phyloP scores from a whole-genome alignment of 1,140 invertebrate species.

The Drosophila willistoni region DNA sequence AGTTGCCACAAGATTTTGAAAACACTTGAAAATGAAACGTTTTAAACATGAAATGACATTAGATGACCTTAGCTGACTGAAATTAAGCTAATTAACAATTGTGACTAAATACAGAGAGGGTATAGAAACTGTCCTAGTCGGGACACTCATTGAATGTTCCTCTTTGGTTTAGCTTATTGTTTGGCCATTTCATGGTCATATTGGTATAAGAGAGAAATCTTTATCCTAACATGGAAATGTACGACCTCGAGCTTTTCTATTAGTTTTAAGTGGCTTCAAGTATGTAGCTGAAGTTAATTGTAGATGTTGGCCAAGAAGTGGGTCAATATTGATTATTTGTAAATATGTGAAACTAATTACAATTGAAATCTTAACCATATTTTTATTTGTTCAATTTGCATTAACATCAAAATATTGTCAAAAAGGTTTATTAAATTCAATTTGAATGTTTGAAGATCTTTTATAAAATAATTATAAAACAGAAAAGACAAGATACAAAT shows the following conservation, averaged over 20 bases:
- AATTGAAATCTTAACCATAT: background rate
- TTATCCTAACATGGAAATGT: background rate
- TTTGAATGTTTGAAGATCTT: too few relatives aligned
- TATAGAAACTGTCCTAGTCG: background rate
- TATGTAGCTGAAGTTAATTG: background rate
- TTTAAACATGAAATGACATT: background rate
- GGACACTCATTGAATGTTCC: background rate
- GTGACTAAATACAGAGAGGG: background rate
- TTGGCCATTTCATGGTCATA: background rate
- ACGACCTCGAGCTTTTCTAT: background rate
- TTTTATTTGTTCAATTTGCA: background rate
- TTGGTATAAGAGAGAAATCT: background rate
- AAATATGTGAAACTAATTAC: background rate
- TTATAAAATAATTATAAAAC: too few relatives aligned
- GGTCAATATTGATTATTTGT: slow-evolving; percentile 4
- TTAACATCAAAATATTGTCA: too few relatives aligned
- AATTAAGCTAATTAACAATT: background rate
- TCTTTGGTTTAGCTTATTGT: background rate
- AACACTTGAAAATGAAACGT: too few relatives aligned
- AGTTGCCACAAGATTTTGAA: background rate
- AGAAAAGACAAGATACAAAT: too few relatives aligned
- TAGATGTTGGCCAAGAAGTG: slow-evolving; percentile 1
- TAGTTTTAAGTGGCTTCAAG: slow-evolving; percentile 1
- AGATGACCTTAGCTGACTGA: background rate
- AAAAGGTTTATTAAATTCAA: too few relatives aligned